Percentiles rank a stretch among this genome's conserved stretches.
These are phyloP conservation scores for Drosophila yooni DNA, from an alignment of 2,888 invertebrate species.

Conservation along the genomic window DNA sequence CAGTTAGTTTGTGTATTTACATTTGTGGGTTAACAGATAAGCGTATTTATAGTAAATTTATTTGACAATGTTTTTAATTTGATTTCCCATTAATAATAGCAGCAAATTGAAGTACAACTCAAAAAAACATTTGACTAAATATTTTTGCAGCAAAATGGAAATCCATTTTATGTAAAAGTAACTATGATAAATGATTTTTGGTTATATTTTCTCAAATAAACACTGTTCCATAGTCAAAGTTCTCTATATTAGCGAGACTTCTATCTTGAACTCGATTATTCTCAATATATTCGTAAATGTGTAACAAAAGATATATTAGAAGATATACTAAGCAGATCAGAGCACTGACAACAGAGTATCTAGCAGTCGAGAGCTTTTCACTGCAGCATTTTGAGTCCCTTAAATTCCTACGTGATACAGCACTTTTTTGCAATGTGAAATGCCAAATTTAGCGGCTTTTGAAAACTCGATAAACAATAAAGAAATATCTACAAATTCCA, in stretches of 20 bases:
- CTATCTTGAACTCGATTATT: neutral
- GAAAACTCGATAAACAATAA: neutral
- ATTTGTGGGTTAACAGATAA: neutral
- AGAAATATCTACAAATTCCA: neutral
- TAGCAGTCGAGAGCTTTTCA: neutral
- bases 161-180: neutral
- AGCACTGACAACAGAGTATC: neutral
- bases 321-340: neutral
- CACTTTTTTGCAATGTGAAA: neutral
- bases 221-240: neutral
- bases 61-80: neutral
- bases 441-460: neutral
- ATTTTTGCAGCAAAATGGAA: neutral
- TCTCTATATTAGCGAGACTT: neutral
- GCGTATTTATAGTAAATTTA: neutral
- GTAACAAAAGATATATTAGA: neutral
- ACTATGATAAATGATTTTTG: neutral
- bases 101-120: neutral
- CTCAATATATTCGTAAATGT: neutral
- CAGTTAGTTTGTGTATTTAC: neutral
- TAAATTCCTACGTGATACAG: conserved; percentile 5
- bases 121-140: neutral
- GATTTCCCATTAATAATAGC: too few species aligned
- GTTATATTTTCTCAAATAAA: neutral
- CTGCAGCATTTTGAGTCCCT: neutral